Percentiles rank a stretch among this genome's conserved stretches.
These are phyloP conservation scores for Bolborhynchus lineola DNA, from an alignment of 2,113 vertebrate species.

Conservation along the genomic window DNA sequence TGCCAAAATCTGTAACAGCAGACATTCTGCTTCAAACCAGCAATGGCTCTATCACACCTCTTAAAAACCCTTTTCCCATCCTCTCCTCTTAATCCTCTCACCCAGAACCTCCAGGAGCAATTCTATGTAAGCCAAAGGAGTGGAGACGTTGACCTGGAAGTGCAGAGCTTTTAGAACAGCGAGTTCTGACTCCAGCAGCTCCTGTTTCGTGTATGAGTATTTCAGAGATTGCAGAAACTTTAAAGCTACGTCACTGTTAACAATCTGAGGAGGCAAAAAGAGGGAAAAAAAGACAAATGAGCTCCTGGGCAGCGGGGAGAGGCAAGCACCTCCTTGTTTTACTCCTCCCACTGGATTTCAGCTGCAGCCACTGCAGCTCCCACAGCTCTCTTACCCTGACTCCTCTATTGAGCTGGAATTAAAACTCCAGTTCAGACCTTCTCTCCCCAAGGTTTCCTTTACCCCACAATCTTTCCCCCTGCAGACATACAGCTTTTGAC, in stretches of 20 bases:
- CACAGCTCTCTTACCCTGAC: not conserved
- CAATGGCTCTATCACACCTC: not conserved
- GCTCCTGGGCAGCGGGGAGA: not conserved
- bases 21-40: not conserved
- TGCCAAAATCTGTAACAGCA: not conserved
- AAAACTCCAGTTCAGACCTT: not conserved
- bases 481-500: fast-evolving
- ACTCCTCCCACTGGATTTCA: not conserved
- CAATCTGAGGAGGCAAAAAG: constrained; percentile 71
- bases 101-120: constrained; percentile 91
- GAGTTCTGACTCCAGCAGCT: constrained; percentile 85
- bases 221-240: constrained; percentile 82
- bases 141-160: constrained; percentile 82
- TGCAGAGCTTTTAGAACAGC: constrained; percentile 84
- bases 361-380: not conserved
- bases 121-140: constrained; percentile 87
- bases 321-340: not conserved
- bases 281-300: not conserved
- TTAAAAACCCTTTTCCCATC: not conserved
- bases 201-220: constrained; percentile 77
- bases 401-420: not conserved
- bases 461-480: not conserved
- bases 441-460: not conserved
- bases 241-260: constrained; percentile 78
- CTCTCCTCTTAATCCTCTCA: constrained; percentile 55